Conservation (phyloP, 2,888 invertebrate genomes). For the Tyria jacobaeae region DNA sequence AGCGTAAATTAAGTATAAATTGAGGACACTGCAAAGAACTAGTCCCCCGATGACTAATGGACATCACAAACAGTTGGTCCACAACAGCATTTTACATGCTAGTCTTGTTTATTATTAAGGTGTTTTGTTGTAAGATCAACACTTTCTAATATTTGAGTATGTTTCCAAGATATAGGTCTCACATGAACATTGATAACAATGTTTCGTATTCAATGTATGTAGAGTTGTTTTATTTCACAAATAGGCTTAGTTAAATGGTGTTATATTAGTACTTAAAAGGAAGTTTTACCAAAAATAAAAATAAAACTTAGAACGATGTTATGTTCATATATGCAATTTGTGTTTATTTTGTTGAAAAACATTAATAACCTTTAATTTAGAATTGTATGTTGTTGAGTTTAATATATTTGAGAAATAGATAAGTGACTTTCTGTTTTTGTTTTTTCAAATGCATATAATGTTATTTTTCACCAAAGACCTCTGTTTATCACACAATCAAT, state of each 20-base stretch:
- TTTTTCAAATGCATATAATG: slow-evolving; percentile 45
- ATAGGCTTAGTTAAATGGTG: slow-evolving; percentile 69
- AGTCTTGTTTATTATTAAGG: slow-evolving; percentile 69
- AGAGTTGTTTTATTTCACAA: slow-evolving; percentile 70
- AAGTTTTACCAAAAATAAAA: slow-evolving; percentile 79
- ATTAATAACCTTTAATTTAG: slow-evolving; percentile 58
- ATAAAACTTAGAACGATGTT: slow-evolving; percentile 75
- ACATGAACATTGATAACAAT: slow-evolving; percentile 36
- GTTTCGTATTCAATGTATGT: slow-evolving; percentile 37
- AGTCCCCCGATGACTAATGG: slow-evolving; percentile 13
- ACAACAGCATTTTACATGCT: slow-evolving; percentile 75
- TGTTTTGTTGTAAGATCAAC: slow-evolving; percentile 52
- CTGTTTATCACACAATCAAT: slow-evolving; percentile 32
- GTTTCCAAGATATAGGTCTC: slow-evolving; percentile 49
- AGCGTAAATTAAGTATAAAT: slow-evolving; percentile 23
- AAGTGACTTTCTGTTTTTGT: slow-evolving; percentile 50
- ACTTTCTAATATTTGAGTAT: slow-evolving; percentile 49
- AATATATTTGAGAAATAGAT: slow-evolving; percentile 72
- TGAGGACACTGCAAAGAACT: slow-evolving; percentile 14
- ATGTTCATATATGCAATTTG: slow-evolving; percentile 66
- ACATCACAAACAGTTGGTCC: slow-evolving; percentile 38
- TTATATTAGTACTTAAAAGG: slow-evolving; percentile 82
- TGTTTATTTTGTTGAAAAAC: slow-evolving; percentile 65
- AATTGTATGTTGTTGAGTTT: slow-evolving; percentile 69
- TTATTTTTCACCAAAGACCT: slow-evolving; percentile 76